Base-by-base conservation (phyloP, 2,888 invertebrate genomes). In the Diarsia brunnea region DNA sequence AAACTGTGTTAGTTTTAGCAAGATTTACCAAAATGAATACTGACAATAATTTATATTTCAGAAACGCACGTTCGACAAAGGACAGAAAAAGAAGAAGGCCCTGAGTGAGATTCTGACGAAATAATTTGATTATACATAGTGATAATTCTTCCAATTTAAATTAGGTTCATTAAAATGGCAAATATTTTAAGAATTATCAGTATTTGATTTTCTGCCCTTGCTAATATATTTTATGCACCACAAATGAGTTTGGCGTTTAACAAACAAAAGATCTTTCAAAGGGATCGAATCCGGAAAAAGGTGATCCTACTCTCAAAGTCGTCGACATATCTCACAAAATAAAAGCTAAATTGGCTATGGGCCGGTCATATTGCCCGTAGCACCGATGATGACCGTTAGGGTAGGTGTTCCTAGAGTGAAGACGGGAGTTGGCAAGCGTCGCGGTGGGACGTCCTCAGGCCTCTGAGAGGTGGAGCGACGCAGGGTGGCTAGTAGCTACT, bases 41-140 rank as follows among this genome's bases (percentile, higher is more conserved):
- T 21, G 11, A n/a, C 27, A 16, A n/a, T 21, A 0, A 45, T 73
- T 78, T 81, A 72, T 78, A 74, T 94, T 93, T 24, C 95, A 97
- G 94, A 97, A 97, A 91, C 94, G 92, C 64, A 97, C 97, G 81
- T 90, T 94, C 70, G 91, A 94, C 89, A 97, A 97, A 83, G 97
- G 95, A 5, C 91, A 93, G 12, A 95, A 96, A 82, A 97, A 97
- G 86, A 97, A 97, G 90, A 97, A 97, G 88, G 95, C 93, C n/a
- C 78, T 97, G 43, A 97, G 97, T 82, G 96, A 97, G 86, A 97
- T 97, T 84, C 90, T 97, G 79, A 94, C 95, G 38, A 96, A 94
- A 81, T 90, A 90, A 82, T 73, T 64, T 69, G 60, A 73, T 87
- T 45, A 73, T n/a, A n/a, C n/a, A n/a, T 84, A 71, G 84, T 71